Evolutionary conservation across 2,888 invertebrate genomes (phyloP).

Genomic region (Noctua pronuba): DNA sequence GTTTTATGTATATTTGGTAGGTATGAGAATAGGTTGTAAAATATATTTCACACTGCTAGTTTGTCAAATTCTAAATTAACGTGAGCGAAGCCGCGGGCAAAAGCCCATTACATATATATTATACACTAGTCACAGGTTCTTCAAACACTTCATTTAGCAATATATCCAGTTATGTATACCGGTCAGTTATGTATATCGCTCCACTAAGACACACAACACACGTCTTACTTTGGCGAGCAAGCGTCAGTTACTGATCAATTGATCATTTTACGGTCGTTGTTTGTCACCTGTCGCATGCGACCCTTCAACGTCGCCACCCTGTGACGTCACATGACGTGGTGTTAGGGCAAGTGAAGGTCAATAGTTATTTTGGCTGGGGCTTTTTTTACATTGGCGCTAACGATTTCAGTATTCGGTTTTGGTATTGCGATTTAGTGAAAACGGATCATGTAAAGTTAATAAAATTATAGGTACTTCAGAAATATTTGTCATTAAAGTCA

Average conservation of each 20-base stretch:
- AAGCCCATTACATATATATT: too few relatives aligned
- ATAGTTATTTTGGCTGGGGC: background rate
- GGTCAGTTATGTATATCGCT: background rate
- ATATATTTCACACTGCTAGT: too few relatives aligned
- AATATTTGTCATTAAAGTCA: background rate
- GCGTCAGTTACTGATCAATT: conserved; percentile 5
- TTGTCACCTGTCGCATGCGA: background rate
- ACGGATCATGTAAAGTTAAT: background rate
- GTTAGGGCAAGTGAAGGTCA: background rate
- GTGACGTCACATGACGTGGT: background rate
- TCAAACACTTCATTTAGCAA: background rate
- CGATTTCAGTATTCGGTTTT: too few relatives aligned
- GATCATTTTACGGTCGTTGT: background rate
- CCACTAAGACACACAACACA: background rate
- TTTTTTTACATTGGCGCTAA: background rate
- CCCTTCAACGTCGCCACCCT: background rate
- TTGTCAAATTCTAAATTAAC: too few relatives aligned
- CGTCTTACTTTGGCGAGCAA: background rate
- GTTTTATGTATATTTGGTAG: too few relatives aligned
- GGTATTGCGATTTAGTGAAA: background rate
- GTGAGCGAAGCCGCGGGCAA: too few relatives aligned
- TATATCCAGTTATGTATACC: background rate
- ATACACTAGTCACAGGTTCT: background rate
- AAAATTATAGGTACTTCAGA: background rate
- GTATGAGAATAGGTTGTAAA: too few relatives aligned